Evolutionary conservation across 2,888 invertebrate genomes (phyloP), one percentile per base, ranked within the genome.

Genomic region (Cheilosia soror): DNA sequence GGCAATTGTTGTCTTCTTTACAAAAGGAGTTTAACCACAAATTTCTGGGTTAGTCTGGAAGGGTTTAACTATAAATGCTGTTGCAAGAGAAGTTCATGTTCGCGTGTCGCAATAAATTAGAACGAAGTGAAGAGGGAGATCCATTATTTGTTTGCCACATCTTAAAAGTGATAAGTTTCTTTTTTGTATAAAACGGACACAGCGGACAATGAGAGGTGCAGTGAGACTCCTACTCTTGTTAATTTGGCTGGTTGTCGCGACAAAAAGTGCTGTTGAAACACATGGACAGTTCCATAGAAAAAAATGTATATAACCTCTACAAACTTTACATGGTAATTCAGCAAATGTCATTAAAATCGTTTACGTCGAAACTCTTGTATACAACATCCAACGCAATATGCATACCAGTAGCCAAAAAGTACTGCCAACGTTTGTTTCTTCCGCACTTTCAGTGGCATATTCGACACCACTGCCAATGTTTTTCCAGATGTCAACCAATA

Each of bases 401-500:
- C 62, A n/a, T n/a, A 9, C 15, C 13, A 57, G 2, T 7, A 7
- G 51, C 4, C 51, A 6, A 47, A 29, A 27, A 27, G n/a, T 9
- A 27, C 37, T 53, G 49, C 27, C 58, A 71, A 49, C 58, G 27
- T 40, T 13, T 20, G 31, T 25, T 42, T 13, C 44, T 65, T 73
- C 63, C 63, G 73, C 55, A 63, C 37, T 40, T 44, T n/a, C 37
- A 44, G 63, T 73, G 25, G 47, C 33, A 47, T 13, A 55, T 62
- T 58, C 53, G 78, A 60, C 72, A 78, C 53, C 47, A 66, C 49
- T 69, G 65, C 3, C 69, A 33, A 42, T 76, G 65, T 76, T 80
- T 31, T 76, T 80, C 31, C 80, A 80, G 47, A 80, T 76, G 84
- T 80, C 84, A 66, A 66, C 53, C 58, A 58, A 76, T 85, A 76